Evolutionary conservation across 2,113 vertebrate species (phyloP).

Genomic region (Bagarius yarrelli): DNA sequence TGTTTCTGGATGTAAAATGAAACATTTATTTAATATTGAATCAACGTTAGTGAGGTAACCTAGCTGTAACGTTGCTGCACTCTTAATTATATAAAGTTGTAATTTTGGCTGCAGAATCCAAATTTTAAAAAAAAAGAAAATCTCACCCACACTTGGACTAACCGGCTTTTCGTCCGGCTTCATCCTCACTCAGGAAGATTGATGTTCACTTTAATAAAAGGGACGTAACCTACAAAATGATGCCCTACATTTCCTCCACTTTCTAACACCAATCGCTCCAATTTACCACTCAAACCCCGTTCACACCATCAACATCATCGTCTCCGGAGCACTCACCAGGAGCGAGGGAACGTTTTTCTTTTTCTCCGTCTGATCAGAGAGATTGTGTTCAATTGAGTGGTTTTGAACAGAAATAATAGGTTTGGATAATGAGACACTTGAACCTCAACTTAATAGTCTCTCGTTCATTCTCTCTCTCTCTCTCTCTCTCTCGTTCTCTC

Average conservation of each 20-base stretch:
- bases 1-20: neutral
- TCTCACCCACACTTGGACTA: neutral
- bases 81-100: neutral
- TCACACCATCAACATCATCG: constrained; percentile 14
- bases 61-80: neutral
- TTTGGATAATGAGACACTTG: constrained; percentile 27
- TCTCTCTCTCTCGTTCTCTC: neutral
- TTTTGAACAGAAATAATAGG: constrained; percentile 11
- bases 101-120: too few species aligned
- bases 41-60: neutral
- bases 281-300: constrained; percentile 15
- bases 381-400: neutral
- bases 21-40: neutral
- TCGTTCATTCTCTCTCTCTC: neutral
- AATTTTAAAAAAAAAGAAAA: too few species aligned
- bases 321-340: neutral
- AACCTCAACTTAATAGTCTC: neutral
- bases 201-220: neutral
- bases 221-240: constrained; percentile 2
- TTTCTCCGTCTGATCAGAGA: constrained; percentile 11
- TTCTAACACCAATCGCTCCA: neutral
- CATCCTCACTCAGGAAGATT: neutral
- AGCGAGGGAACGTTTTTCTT: neutral
- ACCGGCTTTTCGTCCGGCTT: neutral
- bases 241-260: neutral